Evolutionary conservation across 2,888 invertebrate species (phyloP).

Genomic region (Amiota minor): DNA sequence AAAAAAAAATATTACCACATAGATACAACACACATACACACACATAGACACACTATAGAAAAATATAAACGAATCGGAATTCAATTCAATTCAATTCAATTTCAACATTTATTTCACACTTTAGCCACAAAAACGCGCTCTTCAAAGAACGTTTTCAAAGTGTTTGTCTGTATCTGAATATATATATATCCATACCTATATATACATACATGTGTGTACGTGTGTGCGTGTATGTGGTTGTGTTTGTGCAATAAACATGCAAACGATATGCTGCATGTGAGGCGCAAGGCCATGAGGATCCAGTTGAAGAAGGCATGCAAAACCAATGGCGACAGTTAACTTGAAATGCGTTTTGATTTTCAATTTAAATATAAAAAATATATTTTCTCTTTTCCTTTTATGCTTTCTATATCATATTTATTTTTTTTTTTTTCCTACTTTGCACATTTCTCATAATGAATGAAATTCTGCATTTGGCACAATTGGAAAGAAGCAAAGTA

Average conservation of each 20-base stretch:
- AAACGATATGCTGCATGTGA: too few relatives aligned
- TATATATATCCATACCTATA: too few relatives aligned
- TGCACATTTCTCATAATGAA: too few relatives aligned
- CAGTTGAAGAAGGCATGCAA: neutral
- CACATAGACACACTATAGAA: too few relatives aligned
- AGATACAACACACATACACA: neutral
- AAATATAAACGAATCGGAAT: neutral
- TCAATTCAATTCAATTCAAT: conserved; percentile 9
- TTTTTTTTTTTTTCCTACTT: too few relatives aligned
- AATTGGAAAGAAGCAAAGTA: too few relatives aligned
- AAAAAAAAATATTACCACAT: neutral
- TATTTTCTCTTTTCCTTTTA: neutral
- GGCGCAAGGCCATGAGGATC: neutral
- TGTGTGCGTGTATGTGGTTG: too few relatives aligned
- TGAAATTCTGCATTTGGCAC: too few relatives aligned
- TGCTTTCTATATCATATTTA: too few relatives aligned
- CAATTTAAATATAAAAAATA: conserved; percentile 17
- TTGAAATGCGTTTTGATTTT: conserved; percentile 20
- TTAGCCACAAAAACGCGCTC: conserved; percentile 24
- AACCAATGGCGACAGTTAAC: neutral
- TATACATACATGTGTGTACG: too few relatives aligned
- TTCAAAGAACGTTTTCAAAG: neutral
- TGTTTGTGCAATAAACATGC: too few relatives aligned
- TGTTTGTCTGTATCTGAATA: neutral
- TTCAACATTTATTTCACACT: conserved; percentile 37